These are phyloP conservation scores for Hecatera dysodea DNA, from an alignment of 2,888 invertebrate genomes.

Conservation along the genomic window DNA sequence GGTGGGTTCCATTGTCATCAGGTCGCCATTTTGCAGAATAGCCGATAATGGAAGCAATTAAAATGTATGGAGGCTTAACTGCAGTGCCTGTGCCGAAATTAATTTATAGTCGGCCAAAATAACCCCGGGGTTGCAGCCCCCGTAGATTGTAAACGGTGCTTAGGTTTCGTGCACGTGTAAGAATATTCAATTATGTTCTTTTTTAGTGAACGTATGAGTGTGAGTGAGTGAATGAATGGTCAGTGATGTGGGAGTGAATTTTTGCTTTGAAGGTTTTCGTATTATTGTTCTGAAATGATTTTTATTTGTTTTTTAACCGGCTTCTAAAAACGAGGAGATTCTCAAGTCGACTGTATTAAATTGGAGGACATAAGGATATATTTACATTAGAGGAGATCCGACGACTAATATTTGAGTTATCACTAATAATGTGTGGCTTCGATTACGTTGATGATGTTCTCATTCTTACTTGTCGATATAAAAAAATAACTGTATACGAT, in stretches of 20 bases:
- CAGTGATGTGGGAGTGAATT: slow-evolving; percentile 16
- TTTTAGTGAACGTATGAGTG: slow-evolving; percentile 29
- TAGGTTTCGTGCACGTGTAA: slow-evolving; percentile 70
- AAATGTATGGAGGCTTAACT: slow-evolving; percentile 91
- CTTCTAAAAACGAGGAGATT: no score
- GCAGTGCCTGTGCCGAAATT: slow-evolving; percentile 89
- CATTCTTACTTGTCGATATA: no score
- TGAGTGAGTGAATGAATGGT: slow-evolving; percentile 30
- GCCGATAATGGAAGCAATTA: slow-evolving; percentile 90
- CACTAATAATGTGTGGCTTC: no score
- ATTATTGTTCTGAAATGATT: slow-evolving; percentile 21
- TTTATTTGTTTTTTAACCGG: slow-evolving; percentile 17
- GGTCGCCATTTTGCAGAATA: slow-evolving; percentile 85
- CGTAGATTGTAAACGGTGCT: slow-evolving; percentile 78
- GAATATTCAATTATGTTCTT: slow-evolving; percentile 59
- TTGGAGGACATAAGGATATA: no score
- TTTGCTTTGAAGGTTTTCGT: neutral
- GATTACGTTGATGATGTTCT: no score
- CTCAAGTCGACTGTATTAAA: no score
- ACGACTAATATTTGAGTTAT: no score
- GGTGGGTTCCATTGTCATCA: slow-evolving; percentile 83
- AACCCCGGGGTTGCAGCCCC: slow-evolving; percentile 77
- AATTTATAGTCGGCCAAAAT: slow-evolving; percentile 89
- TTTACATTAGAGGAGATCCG: no score
- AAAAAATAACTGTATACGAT: no score